phyloP scores from a whole-genome alignment of 35 echinoderm and acorn worm genomes.

The Hemicentrotus pulcherrimus region DNA sequence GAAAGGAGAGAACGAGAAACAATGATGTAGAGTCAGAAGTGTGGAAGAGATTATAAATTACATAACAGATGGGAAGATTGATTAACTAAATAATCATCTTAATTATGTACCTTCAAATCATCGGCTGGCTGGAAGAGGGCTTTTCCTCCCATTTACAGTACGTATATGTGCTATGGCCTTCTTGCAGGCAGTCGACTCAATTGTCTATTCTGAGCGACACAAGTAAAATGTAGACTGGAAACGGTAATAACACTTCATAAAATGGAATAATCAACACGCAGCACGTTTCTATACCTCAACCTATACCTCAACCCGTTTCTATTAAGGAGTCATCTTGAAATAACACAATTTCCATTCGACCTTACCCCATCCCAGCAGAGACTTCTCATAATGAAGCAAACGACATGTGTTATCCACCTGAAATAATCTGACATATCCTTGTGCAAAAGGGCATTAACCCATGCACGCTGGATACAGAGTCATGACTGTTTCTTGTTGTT shows the following conservation, averaged over 20 bases:
- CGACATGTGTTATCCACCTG: slow-evolving; percentile 16
- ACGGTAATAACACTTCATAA: neutral
- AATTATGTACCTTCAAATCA: too few relatives aligned
- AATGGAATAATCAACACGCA: neutral
- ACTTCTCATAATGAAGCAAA: neutral
- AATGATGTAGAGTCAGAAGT: too few relatives aligned
- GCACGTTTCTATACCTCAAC: neutral
- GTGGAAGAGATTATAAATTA: too few relatives aligned
- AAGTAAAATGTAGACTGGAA: neutral
- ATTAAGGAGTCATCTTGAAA: neutral
- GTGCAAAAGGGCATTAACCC: neutral
- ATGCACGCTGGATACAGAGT: neutral
- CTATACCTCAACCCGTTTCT: neutral
- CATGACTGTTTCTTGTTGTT: neutral
- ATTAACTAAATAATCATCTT: too few relatives aligned
- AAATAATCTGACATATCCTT: neutral
- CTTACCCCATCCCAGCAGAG: neutral
- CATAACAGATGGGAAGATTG: too few relatives aligned
- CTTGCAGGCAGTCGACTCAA: too few relatives aligned
- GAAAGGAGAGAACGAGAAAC: too few relatives aligned
- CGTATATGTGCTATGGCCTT: too few relatives aligned
- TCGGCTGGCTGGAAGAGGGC: too few relatives aligned
- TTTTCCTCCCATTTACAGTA: too few relatives aligned
- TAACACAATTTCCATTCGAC: slow-evolving; percentile 18
- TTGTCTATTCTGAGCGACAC: neutral